Evolutionary conservation across 2,888 invertebrate species (phyloP).

Genomic region (Vesta saturnalis): DNA sequence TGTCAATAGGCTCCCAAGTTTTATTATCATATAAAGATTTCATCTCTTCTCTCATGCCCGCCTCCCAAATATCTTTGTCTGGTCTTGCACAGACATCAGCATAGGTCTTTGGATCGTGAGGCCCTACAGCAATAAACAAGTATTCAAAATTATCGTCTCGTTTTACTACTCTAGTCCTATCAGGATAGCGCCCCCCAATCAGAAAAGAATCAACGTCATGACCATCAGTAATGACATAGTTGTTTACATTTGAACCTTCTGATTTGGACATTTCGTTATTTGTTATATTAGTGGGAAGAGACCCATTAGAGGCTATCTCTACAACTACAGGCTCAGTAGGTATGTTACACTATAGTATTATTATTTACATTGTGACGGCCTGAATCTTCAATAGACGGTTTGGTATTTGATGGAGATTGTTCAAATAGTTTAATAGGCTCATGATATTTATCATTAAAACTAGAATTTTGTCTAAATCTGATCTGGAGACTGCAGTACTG

Average conservation of each 20-base stretch:
- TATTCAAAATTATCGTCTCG: neutral
- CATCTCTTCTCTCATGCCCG: neutral
- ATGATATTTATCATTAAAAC: too few species aligned
- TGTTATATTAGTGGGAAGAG: too few species aligned
- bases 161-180: neutral
- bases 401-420: too few species aligned
- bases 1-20: too few species aligned
- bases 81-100: neutral
- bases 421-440: too few species aligned
- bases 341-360: neutral
- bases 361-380: neutral
- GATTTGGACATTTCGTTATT: neutral
- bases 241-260: neutral
- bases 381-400: neutral
- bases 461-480: too few species aligned
- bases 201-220: neutral
- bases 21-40: too few species aligned
- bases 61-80: neutral
- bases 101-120: neutral
- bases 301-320: too few species aligned
- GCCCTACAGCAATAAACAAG: too few species aligned
- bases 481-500: too few species aligned
- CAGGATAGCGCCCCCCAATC: neutral
- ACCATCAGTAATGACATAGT: neutral
- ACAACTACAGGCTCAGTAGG: neutral